A percentile compares a stretch with the other conserved stretches of the same genome.
Evolutionary conservation across 2,113 vertebrate species (phyloP).

Genomic region (Epinephelus fuscoguttatus): DNA sequence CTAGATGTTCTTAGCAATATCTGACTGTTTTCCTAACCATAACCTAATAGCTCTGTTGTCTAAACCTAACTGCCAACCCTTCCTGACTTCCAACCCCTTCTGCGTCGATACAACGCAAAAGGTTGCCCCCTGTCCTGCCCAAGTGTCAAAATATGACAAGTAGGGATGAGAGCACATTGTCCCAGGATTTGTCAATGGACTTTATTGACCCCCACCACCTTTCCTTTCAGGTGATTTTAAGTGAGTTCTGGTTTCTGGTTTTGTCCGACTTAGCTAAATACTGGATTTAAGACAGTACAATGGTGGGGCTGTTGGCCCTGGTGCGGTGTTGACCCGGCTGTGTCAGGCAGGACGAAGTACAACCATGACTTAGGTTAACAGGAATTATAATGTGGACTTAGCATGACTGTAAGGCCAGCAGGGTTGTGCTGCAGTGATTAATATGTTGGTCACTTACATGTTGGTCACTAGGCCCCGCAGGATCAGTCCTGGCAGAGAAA

Average conservation of each 20-base stretch:
- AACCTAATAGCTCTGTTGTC: no score
- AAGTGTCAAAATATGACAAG: no score
- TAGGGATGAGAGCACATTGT: no score
- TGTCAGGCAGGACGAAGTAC: slow-evolving; percentile 32
- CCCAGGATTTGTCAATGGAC: not conserved
- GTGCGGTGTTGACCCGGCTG: slow-evolving; percentile 31
- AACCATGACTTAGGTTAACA: slow-evolving; percentile 47
- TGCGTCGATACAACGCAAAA: no score
- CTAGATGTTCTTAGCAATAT: no score
- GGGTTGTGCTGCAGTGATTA: slow-evolving; percentile 49
- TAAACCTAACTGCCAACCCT: no score
- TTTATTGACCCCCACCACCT: not conserved
- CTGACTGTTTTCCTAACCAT: no score
- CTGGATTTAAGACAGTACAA: slow-evolving; percentile 15
- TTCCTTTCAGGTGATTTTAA: not conserved
- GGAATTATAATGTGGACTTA: slow-evolving; percentile 34
- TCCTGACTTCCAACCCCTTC: no score
- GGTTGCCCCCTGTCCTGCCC: no score
- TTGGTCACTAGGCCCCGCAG: slow-evolving; percentile 61
- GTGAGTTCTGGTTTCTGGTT: not conserved
- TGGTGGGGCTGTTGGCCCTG: not conserved
- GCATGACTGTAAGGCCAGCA: slow-evolving; percentile 9
- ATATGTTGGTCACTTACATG: slow-evolving; percentile 44
- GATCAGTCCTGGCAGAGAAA: slow-evolving; percentile 41
- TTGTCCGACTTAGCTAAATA: not conserved